Evolutionary conservation across 2,888 invertebrate genomes (phyloP).

Genomic region (Ormyrus rosae): DNA sequence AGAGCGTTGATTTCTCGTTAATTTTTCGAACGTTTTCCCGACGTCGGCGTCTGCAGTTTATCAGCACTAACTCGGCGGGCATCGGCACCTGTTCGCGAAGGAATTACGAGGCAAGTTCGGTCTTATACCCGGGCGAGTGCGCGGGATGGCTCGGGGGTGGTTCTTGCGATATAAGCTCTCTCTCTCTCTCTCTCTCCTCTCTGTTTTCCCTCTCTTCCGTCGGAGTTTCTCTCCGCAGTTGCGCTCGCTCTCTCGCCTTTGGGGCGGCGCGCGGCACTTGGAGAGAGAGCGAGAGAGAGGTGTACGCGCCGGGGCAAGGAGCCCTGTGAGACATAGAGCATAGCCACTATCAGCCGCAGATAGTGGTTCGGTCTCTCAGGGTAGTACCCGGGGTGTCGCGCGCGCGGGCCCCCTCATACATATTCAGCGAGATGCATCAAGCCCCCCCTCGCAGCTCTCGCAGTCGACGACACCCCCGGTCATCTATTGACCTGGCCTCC

Average conservation of each 20-base stretch:
- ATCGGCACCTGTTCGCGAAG: constrained; percentile 75
- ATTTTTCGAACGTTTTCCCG: too few relatives aligned
- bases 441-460: constrained; percentile 64
- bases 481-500: constrained; percentile 71
- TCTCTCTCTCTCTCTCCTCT: constrained; percentile 52
- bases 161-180: constrained; percentile 71
- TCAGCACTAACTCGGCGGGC: constrained; percentile 62
- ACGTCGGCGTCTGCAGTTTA: constrained; percentile 47
- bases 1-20: constrained; percentile 58
- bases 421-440: constrained; percentile 82
- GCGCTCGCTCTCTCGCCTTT: constrained; percentile 30
- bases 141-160: constrained; percentile 74
- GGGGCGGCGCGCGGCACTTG: constrained; percentile 21
- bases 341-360: constrained; percentile 75
- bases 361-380: constrained; percentile 71
- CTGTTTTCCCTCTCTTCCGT: constrained; percentile 50
- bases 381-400: constrained; percentile 72
- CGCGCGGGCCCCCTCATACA: constrained; percentile 78
- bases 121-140: constrained; percentile 66
- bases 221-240: constrained; percentile 52
- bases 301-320: constrained; percentile 57
- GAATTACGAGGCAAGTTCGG: constrained; percentile 75
- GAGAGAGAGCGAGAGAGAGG: constrained; percentile 30
- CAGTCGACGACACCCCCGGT: constrained; percentile 61
- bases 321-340: constrained; percentile 73